Evolutionary conservation across 2,797 vertebrate genomes (phyloP), one percentile per base, ranked within the genome.

Genomic region (Brachymystax lenok): DNA sequence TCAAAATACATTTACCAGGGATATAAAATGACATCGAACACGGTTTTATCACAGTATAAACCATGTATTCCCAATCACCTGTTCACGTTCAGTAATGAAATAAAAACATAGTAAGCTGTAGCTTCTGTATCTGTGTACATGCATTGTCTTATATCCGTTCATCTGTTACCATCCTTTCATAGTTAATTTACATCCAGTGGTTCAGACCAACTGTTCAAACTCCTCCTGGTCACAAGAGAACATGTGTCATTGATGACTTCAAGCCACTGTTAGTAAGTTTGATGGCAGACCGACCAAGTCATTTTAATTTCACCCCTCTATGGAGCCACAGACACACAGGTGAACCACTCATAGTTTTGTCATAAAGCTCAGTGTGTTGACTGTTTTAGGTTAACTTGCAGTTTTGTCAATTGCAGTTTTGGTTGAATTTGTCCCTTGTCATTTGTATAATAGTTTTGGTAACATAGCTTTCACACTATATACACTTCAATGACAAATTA

Each of bases 81-180:
- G 61, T 64, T 64, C 24, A n/a, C 54, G 6, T 59, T 59, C n/a
- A n/a, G 12, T 2, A 54, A 54, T 54, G 13, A 54, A 54, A 54
- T 54, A 14, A 54, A 54, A 13, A 24, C 24, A 24, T 24, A 16
- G 12, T 14, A 17, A 4, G 13, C 3, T 13, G 12, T 13, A 52
- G 16, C 6, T 16, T 54, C 52, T 14, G 13, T 13, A 3, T 59
- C 54, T 59, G 19, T 19, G 14, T 19, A 46, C 40, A 46, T 46
- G 40, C 40, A 10, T 46, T 12, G 52, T 54, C 17, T 12, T 69
- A 54, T 69, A 56, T 56, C 30, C 6, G 33, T 77, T 69, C 27
- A 70, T 71, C 56, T 64, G 27, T 71, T 75, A 66, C 40, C 19
- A 66, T 67, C 46, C 30, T 5, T 30, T 70, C 33, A 61, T 10